Conservation (phyloP, 2,113 vertebrate genomes). For the Eulemur rufifrons region DNA sequence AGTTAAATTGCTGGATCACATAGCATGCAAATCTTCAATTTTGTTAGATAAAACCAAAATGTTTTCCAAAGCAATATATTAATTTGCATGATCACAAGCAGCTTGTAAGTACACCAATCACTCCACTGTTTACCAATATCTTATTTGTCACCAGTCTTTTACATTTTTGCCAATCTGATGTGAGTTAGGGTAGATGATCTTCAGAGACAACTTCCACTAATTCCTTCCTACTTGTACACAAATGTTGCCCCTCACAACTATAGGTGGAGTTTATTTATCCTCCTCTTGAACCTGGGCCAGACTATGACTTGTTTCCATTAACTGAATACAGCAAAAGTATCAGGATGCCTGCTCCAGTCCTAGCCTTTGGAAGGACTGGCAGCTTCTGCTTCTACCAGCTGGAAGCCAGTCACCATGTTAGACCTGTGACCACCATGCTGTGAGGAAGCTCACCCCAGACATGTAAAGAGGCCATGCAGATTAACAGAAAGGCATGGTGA, state of each 20-base stretch:
- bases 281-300: neutral
- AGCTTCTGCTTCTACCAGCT: neutral
- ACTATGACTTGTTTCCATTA: neutral
- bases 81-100: neutral
- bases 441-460: neutral
- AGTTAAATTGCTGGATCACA: neutral
- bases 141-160: neutral
- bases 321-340: neutral
- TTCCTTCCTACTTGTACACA: neutral
- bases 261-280: neutral
- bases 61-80: slow-evolving; percentile 24
- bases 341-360: neutral
- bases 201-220: neutral
- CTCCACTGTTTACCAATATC: neutral
- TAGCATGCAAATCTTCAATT: neutral
- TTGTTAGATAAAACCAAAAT: slow-evolving; percentile 31
- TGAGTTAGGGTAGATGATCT: neutral
- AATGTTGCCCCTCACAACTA: neutral
- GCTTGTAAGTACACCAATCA: neutral
- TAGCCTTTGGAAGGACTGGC: neutral
- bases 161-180: neutral
- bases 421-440: neutral
- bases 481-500: neutral
- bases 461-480: neutral
- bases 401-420: neutral